phyloP scores from a whole-genome alignment of 1,140 invertebrate genomes.

The Latrodectus geometricus region DNA sequence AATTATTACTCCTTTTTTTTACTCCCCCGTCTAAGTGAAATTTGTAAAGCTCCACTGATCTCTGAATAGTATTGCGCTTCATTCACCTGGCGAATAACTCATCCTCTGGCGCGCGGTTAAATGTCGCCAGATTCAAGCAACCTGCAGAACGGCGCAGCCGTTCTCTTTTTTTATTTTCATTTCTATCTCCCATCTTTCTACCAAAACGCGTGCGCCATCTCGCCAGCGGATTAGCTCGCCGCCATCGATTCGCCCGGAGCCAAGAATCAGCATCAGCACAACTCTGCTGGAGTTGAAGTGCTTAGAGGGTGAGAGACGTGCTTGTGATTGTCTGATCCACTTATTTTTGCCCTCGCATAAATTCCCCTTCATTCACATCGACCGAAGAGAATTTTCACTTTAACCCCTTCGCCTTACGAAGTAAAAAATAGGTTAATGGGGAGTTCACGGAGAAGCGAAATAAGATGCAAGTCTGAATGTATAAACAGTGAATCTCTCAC shows the following conservation, averaged over 20 bases:
- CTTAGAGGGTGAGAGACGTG: neutral
- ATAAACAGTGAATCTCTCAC: neutral
- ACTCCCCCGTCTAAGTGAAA: no score
- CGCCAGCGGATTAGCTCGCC: conserved; percentile 34
- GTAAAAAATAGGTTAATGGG: conserved; percentile 11
- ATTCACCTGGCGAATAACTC: neutral
- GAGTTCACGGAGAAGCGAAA: neutral
- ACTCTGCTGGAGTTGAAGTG: neutral
- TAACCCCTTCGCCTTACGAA: neutral
- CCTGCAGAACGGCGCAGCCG: conserved; percentile 18
- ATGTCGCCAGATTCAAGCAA: conserved; percentile 35
- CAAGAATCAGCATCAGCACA: conserved; percentile 11
- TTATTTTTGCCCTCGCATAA: conserved; percentile 7
- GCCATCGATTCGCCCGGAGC: conserved; percentile 48
- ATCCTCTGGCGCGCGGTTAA: conserved; percentile 5
- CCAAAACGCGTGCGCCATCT: conserved; percentile 46
- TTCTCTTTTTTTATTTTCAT: conserved; percentile 23
- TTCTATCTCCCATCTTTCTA: conserved; percentile 21
- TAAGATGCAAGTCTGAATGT: neutral
- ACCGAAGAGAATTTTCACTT: neutral
- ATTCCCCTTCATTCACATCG: neutral
- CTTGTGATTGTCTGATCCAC: neutral
- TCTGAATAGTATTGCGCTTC: neutral
- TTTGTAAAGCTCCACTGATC: no score
- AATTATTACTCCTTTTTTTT: no score